Evolutionary conservation across 2,888 invertebrate species (phyloP).

Genomic region (Orthosia gothica): DNA sequence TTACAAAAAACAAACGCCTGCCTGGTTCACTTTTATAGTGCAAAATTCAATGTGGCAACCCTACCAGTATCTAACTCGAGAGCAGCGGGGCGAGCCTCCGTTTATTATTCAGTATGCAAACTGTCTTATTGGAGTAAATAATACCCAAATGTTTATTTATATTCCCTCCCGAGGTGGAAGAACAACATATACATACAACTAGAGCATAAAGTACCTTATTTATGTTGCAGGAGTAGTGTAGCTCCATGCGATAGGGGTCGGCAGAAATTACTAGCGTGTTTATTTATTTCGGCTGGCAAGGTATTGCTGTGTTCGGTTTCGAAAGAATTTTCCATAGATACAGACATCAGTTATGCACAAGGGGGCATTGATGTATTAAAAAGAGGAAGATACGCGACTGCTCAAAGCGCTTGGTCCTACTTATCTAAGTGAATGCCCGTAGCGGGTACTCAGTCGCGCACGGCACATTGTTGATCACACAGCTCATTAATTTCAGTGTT

Average conservation of each 20-base stretch:
- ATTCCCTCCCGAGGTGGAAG: constrained; percentile 26
- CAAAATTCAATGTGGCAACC: constrained; percentile 27
- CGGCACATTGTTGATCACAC: no score
- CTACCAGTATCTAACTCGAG: constrained; percentile 52
- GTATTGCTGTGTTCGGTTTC: background rate
- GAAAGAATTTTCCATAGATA: background rate
- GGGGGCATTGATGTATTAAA: no score
- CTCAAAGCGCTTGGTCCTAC: no score
- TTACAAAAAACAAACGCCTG: no score
- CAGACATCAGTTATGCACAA: no score
- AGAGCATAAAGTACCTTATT: constrained; percentile 25
- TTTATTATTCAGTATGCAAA: constrained; percentile 69
- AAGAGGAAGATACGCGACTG: no score
- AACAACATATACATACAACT: constrained; percentile 7
- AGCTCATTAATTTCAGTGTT: no score
- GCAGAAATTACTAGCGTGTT: background rate
- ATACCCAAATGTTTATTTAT: constrained; percentile 59
- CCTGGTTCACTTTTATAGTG: no score
- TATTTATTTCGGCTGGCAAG: background rate
- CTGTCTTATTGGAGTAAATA: constrained; percentile 67
- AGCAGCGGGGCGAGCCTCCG: constrained; percentile 39
- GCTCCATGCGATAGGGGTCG: background rate
- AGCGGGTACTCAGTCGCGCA: no score
- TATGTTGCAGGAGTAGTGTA: background rate
- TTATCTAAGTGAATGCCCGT: no score